Percentiles rank a stretch among this genome's conserved stretches.
phyloP scores from a whole-genome alignment of 2,888 invertebrate genomes.

The Stramonita haemastoma region DNA sequence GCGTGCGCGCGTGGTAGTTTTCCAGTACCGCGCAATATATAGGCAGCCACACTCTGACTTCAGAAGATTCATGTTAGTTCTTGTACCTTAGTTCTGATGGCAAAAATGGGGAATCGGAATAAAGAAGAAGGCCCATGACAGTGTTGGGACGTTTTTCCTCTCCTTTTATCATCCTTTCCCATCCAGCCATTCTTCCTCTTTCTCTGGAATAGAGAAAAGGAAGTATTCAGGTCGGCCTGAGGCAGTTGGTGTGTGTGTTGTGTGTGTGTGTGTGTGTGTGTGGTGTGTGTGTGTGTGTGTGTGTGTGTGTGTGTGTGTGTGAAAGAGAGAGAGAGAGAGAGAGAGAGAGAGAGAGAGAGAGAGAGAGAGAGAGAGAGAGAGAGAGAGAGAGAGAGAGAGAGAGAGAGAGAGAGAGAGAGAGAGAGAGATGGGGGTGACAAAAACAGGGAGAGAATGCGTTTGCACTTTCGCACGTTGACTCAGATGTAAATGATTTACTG shows the following conservation, averaged over 20 bases:
- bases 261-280: not conserved
- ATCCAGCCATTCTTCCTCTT: not conserved
- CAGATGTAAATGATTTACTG: too few species aligned
- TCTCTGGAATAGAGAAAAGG: not conserved
- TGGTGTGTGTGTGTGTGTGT: conserved; percentile 23
- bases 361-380: not conserved
- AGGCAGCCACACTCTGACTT: too few species aligned
- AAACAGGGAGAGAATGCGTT: conserved; percentile 4
- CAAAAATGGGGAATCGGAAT: not conserved
- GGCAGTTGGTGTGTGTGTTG: not conserved
- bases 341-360: not conserved
- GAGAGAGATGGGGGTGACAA: not conserved
- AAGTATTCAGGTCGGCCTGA: not conserved
- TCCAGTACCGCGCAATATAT: too few species aligned
- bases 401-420: not conserved
- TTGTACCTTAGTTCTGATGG: not conserved
- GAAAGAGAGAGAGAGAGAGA: not conserved
- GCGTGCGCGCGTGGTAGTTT: not conserved
- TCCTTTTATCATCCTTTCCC: not conserved
- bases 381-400: conserved; percentile 16
- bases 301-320: conserved; percentile 28
- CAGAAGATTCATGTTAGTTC: too few species aligned
- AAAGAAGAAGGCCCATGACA: not conserved
- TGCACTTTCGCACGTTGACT: too few species aligned
- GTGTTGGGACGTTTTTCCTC: not conserved